Evolutionary conservation across 2,888 invertebrate species (phyloP), one percentile per base, ranked within the genome.

Genomic region (Laspeyria flexula): DNA sequence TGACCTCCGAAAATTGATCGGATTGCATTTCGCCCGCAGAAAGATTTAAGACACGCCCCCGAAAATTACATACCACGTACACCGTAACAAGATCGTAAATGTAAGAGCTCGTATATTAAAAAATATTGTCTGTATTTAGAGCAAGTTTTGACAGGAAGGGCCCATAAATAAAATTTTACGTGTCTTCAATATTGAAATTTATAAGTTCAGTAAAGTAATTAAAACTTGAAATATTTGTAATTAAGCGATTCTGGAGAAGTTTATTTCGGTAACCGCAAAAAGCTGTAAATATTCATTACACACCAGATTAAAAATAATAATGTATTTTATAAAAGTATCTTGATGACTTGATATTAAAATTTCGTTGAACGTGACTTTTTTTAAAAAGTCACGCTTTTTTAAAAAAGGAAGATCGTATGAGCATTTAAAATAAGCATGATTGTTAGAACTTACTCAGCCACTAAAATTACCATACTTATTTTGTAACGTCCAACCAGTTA

Each of bases 1-100:
- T 79, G 81, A 84, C 85, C 85, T 83, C 81, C 67, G 75, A 79
- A 65, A 83, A 81, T 79, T 78, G 77, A 84, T 83, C 80, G 78
- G 79, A 79, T 85, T 82, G 79, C 77, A 76, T 73, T 77, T 62
- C 50, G 72, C 73, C 73, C 49, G 70, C 51, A 66, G 73, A 66
- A 69, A 68, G 54, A 60, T 64, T 54, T 59, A 57, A 55, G 49
- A 23, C 76, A 82, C 85, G 83, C 85, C 85, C 65, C 42, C 72
- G 52, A 61, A 84, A 83, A 86, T 86, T 88, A 83, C 57, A 85
- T 56, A 43, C 50, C 50, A 54, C 55, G 49, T 21, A 39, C 40
- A 33, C 51, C 41, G 42, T 40, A 49, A 59, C 30, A 43, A 41
- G 62, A 49, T 31, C 51, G 55, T 45, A 34, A 62, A 55, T 49